Percentiles rank a stretch among this genome's conserved stretches.
Conservation (phyloP, 2,888 invertebrate species). For the Cosmia pyralina region DNA sequence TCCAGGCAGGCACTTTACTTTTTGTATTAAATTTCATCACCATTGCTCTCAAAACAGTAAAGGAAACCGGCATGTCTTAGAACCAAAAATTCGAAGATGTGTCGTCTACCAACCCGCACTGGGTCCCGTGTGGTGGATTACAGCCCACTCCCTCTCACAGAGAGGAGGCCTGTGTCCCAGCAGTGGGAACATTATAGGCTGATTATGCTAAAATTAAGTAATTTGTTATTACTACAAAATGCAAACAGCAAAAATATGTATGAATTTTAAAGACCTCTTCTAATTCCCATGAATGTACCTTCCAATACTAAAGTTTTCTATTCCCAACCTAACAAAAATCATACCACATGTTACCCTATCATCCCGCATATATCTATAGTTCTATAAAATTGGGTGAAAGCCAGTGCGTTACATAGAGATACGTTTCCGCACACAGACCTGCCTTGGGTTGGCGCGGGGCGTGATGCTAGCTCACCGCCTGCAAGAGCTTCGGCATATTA, state of each 20-base stretch:
- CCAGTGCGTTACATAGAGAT: slow-evolving; percentile 68
- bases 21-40: no score
- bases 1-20: no score
- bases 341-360: slow-evolving; percentile 18
- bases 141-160: no score
- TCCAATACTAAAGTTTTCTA: slow-evolving; percentile 20
- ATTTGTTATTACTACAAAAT: neutral
- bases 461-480: slow-evolving; percentile 85
- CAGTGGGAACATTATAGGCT: no score
- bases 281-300: slow-evolving; percentile 3
- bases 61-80: no score
- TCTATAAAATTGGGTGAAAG: slow-evolving; percentile 39
- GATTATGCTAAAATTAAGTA: no score
- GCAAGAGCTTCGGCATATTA: slow-evolving; percentile 83
- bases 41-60: no score
- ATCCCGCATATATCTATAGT: slow-evolving; percentile 28
- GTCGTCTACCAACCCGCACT: no score
- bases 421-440: slow-evolving; percentile 87
- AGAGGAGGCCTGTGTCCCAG: no score
- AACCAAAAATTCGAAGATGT: no score
- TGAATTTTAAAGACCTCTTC: neutral
- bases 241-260: neutral
- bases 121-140: no score
- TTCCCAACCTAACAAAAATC: slow-evolving; percentile 15
- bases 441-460: slow-evolving; percentile 87